phyloP scores from a whole-genome alignment of 2,113 vertebrate genomes.

The Osmerus eperlanus region DNA sequence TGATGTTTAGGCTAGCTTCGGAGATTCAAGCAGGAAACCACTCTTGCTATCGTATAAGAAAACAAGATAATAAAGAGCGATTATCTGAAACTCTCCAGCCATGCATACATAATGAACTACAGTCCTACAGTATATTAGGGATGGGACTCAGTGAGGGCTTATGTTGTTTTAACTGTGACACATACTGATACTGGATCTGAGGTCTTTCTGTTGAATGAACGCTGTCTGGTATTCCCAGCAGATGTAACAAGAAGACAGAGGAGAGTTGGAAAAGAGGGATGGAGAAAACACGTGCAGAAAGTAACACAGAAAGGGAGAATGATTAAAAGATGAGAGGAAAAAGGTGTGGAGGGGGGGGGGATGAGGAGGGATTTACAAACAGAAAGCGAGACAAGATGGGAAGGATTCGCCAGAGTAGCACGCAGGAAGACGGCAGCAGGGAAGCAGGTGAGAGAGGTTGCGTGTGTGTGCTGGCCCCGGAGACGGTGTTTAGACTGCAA shows the following conservation, averaged over 20 bases:
- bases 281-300: not conserved
- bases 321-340: conserved; percentile 10
- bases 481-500: conserved; percentile 50
- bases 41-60: not conserved
- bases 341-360: not conserved
- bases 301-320: not conserved
- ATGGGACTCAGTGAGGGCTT: not conserved
- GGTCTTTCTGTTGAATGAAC: too few species aligned
- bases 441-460: not conserved
- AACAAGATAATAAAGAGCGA: conserved; percentile 2
- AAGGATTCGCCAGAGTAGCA: not conserved
- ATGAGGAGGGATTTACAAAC: not conserved
- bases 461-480: conserved; percentile 48
- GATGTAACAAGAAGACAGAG: not conserved
- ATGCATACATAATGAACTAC: not conserved
- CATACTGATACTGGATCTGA: too few species aligned
- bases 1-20: not conserved
- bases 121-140: too few species aligned
- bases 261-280: not conserved
- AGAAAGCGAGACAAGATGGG: conserved; percentile 15
- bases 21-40: not conserved
- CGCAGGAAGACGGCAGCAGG: too few species aligned
- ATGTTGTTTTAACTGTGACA: not conserved
- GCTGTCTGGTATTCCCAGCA: too few species aligned
- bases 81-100: not conserved